Percentiles rank a stretch among this genome's conserved stretches.
Conservation (phyloP, 2,888 invertebrate genomes). For the Clunio marinus region DNA sequence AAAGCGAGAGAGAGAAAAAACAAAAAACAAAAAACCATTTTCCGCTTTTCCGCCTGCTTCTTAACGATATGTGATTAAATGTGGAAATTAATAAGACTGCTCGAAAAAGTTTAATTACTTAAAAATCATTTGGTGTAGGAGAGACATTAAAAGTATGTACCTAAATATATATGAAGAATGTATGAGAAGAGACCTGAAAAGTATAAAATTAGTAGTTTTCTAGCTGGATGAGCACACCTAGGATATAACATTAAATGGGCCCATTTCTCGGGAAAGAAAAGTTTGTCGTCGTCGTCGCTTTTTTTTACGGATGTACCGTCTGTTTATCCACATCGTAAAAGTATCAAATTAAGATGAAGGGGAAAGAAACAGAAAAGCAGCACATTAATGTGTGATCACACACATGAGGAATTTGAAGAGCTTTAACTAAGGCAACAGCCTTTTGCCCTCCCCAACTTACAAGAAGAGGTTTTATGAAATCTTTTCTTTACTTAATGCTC, state of each 20-base stretch:
- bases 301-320: background rate
- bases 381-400: background rate
- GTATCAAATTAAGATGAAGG: slow-evolving; percentile 1
- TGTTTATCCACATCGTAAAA: slow-evolving; percentile 24
- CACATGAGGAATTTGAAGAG: background rate
- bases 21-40: background rate
- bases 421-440: background rate
- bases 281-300: background rate
- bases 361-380: background rate
- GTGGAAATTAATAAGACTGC: slow-evolving; percentile 2
- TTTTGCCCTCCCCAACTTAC: background rate
- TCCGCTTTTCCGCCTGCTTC: background rate
- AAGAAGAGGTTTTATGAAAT: background rate
- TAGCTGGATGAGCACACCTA: slow-evolving; percentile 17
- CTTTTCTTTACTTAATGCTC: too few species aligned
- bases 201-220: slow-evolving; percentile 37
- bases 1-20: too few species aligned
- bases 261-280: background rate
- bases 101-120: slow-evolving; percentile 35
- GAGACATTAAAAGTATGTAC: slow-evolving; percentile 16
- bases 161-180: background rate
- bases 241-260: background rate
- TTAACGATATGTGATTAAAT: slow-evolving; percentile 31
- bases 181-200: background rate
- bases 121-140: slow-evolving; percentile 31